Evolutionary conservation across 2,113 vertebrate genomes (phyloP), one percentile per base, ranked within the genome.

Genomic region (Ctenomys sociabilis): DNA sequence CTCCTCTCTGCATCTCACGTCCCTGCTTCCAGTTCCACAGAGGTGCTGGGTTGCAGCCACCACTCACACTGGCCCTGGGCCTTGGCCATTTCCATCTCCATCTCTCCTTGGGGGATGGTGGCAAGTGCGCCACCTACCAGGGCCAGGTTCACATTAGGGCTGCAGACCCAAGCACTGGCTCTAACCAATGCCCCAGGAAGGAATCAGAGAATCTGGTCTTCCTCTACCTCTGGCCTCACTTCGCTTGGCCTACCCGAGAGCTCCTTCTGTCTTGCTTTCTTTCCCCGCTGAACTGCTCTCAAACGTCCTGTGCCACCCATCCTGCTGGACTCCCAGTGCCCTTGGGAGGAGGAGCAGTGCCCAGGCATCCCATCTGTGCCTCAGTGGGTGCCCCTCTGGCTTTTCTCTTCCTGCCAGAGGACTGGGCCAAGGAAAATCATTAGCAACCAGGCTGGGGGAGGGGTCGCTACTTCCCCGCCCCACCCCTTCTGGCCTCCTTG

Each of bases 341-440:
- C 32, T 61, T 26, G 28, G 26, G 57, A 35, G 16, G 70, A 93
- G 49, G 70, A 81, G 57, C 85, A 70, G 72, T 2, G 30, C 95
- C 83, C 22, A 66, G 16, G 45, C 9, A 26, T 92, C 83, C 96
- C 52, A 80, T 96, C 85, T 97, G 88, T 95, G 95, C 95, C 92
- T 93, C 0, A 0, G 75, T 80, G 95, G 94, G 95, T 97, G 43
- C 95, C 95, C 91, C 92, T 94, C 92, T 84, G 57, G 52, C 91
- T 94, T 61, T 93, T 93, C 77, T 14, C 85, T 97, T 97, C 92
- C 97, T 97, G 96, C 93, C 88, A 81, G 81, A 97, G 93, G 85
- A 88, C 91, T 91, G 87, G 83, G 96, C 93, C 82, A 98, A 97
- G 95, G 96, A 97, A 98, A 98, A 97, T 91, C 4, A 4, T 90